These are phyloP conservation scores for Coreoperca whiteheadi DNA, from an alignment of 2,113 vertebrate species.

Conservation along the genomic window DNA sequence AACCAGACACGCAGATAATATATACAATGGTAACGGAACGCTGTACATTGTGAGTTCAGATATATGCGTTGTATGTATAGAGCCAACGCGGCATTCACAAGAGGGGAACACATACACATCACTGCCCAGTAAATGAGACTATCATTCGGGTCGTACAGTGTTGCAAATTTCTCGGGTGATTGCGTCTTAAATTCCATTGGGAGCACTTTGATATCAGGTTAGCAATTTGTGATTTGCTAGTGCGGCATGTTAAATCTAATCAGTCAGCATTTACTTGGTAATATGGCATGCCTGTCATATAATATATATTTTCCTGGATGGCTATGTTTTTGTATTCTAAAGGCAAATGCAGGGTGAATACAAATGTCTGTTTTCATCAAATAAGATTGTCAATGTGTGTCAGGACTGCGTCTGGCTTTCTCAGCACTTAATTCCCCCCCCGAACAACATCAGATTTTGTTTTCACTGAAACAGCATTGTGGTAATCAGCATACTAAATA, in stretches of 20 bases:
- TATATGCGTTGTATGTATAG: background rate
- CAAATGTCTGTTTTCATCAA: conserved; percentile 66
- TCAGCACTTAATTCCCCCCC: conserved; percentile 39
- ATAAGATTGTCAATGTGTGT: conserved; percentile 61
- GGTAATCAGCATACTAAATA: conserved; percentile 8
- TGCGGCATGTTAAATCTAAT: conserved; percentile 76
- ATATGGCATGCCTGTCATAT: conserved; percentile 65
- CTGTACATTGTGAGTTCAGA: background rate
- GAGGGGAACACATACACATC: conserved; percentile 7
- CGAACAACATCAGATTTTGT: conserved; percentile 5
- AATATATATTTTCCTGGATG: conserved; percentile 46
- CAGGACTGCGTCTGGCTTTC: conserved; percentile 35
- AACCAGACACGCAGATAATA: background rate
- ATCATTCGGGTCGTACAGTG: conserved; percentile 17
- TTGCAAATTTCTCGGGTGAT: conserved; percentile 51
- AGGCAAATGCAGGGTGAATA: conserved; percentile 69
- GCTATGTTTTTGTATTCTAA: conserved; percentile 43
- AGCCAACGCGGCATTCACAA: background rate
- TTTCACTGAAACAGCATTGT: conserved; percentile 24
- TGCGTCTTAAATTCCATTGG: conserved; percentile 58
- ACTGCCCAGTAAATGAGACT: conserved; percentile 43
- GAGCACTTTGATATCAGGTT: conserved; percentile 71
- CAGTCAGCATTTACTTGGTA: conserved; percentile 76
- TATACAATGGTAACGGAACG: background rate
- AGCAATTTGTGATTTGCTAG: conserved; percentile 71